Evolutionary conservation across 2,888 invertebrate species (phyloP).

Genomic region (Eumacrocentrus americanus): DNA sequence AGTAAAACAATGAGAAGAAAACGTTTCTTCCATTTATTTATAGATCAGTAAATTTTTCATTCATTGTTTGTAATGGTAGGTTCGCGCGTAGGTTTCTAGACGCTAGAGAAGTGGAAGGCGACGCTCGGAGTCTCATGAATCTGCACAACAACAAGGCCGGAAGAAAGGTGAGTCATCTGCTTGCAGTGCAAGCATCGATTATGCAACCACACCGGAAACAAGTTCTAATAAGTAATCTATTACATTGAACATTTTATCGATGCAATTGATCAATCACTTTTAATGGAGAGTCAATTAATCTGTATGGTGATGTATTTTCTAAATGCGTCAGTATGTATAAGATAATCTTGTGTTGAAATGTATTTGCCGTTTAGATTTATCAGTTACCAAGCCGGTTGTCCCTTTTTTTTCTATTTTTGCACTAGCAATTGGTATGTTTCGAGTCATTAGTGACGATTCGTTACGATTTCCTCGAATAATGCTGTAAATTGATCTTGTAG

Average conservation of each 20-base stretch:
- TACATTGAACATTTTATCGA: not conserved
- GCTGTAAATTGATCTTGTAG: slow-evolving; percentile 35
- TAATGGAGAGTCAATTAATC: not conserved
- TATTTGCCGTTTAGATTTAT: slow-evolving; percentile 22
- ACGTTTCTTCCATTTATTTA: too few relatives aligned
- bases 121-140: slow-evolving; percentile 93
- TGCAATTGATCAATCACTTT: not conserved
- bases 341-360: slow-evolving; percentile 8
- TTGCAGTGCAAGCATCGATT: slow-evolving; percentile 3
- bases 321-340: not conserved
- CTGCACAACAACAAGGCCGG: slow-evolving; percentile 96
- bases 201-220: too few relatives aligned
- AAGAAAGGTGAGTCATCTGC: slow-evolving; percentile 75
- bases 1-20: too few relatives aligned
- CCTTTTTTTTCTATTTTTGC: not conserved
- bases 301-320: not conserved
- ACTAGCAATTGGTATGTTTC: slow-evolving; percentile 17
- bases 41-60: too few relatives aligned
- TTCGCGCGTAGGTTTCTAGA: slow-evolving; percentile 91
- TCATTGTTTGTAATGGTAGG: slow-evolving; percentile 54
- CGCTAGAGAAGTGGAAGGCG: slow-evolving; percentile 85
- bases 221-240: too few relatives aligned
- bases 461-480: slow-evolving; percentile 38
- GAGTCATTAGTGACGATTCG: slow-evolving; percentile 36
- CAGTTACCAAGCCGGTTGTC: slow-evolving; percentile 10